Base-by-base conservation (phyloP, 2,888 invertebrate genomes). In the Formica aserva region DNA sequence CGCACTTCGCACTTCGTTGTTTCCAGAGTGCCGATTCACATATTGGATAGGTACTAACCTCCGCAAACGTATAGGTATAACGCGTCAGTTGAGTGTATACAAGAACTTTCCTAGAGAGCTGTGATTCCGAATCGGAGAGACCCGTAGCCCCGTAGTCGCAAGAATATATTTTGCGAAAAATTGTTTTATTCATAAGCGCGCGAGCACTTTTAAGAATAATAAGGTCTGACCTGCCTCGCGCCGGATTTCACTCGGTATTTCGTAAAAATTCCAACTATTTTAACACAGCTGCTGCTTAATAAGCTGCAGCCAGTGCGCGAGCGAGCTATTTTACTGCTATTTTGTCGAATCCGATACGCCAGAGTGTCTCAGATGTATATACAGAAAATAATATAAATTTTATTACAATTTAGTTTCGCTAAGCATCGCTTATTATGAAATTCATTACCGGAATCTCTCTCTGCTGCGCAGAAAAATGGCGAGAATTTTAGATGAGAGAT, bases 221-320 rank as follows among this genome's bases (percentile, higher is more conserved):
- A 60, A 80, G 60, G 11, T n/a, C 60, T 41, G 71, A 22, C 32
- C 41, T 45, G 41, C 18, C 57, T 32, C 52, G 35, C 15, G 32
- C n/a, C 57, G 57, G 80, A 67, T 66, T 82, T 82, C 82, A 26
- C 32, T 82, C 63, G 62, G 35, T 57, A 67, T 82, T 82, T 66
- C 60, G 26, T 57, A 78, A 67, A 67, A 82, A 82, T 82, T 82
- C 45, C 26, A 63, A 82, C 63, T 52, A 71, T 71, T 78, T 45
- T 41, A 84, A 80, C 71, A 18, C 82, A 84, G 78, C 78, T 80
- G 78, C 71, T 60, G 78, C 78, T 80, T 80, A 78, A 78, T 65
- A 67, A 66, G 67, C 76, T 76, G 63, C 76, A 13, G 22, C 45
- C 45, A 22, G n/a, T 5, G 48, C 32, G 6, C 32, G 38, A 38